A percentile compares a stretch with the other conserved stretches of the same genome.
Conservation (phyloP, 2,113 vertebrate genomes). For the Dromas ardeola region DNA sequence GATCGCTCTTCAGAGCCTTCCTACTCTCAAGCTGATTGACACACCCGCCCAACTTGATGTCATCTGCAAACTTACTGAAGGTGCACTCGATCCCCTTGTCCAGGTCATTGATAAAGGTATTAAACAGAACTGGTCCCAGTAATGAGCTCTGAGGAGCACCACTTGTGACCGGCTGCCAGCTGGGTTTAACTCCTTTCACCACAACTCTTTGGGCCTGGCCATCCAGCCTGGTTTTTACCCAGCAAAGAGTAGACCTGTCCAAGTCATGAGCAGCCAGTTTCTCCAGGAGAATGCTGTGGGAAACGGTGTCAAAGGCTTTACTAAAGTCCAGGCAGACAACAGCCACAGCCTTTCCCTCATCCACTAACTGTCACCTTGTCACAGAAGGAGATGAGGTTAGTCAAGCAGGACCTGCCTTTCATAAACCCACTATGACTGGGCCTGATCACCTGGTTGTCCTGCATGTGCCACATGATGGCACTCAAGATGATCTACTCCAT, state of each 20-base stretch:
- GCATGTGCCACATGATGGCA: not conserved
- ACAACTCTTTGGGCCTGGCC: too few species aligned
- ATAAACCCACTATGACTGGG: not conserved
- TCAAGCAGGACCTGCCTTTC: not conserved
- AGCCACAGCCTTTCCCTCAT: not conserved
- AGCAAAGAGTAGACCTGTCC: too few species aligned
- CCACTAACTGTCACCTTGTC: not conserved
- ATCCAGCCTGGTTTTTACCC: not conserved
- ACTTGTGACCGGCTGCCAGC: not conserved
- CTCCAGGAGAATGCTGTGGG: not conserved
- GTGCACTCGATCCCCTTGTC: fast-evolving
- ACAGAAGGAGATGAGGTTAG: not conserved
- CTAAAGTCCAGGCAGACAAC: not conserved
- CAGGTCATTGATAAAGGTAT: not conserved
- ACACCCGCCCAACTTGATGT: not conserved
- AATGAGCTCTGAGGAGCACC: not conserved
- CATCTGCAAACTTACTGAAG: not conserved
- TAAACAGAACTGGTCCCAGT: not conserved
- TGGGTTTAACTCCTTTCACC: not conserved
- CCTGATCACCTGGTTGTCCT: not conserved
- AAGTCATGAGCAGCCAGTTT: not conserved
- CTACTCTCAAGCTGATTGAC: not conserved
- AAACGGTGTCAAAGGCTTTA: not conserved
- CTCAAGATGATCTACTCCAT: too few species aligned
- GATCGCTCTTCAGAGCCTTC: not conserved